Evolutionary conservation across 1,140 invertebrate species (phyloP).

Genomic region (roundworm (Caenorhabditis elegans)): WBcel235 BX284604.4:3757001-3757500

Average conservation of each 20-base stretch:
- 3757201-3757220: slow-evolving; percentile 37
- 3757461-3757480: background rate
- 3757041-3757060: too few species aligned
- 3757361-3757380: slow-evolving; percentile 47
- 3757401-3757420: slow-evolving; percentile 56
- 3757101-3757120: background rate
- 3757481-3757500: slow-evolving; percentile 59
- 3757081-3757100: too few species aligned
- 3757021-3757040: too few species aligned
- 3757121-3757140: slow-evolving; percentile 14
- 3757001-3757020: too few species aligned
- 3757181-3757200: slow-evolving; percentile 42
- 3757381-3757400: slow-evolving; percentile 62
- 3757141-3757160: slow-evolving; percentile 22
- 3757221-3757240: background rate
- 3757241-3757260: slow-evolving; percentile 30
- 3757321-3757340: slow-evolving; percentile 53
- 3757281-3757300: slow-evolving; percentile 61
- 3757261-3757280: slow-evolving; percentile 59
- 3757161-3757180: slow-evolving; percentile 25
- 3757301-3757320: slow-evolving; percentile 58
- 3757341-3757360: slow-evolving; percentile 53
- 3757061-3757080: too few species aligned
- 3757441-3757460: slow-evolving; percentile 59
- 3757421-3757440: slow-evolving; percentile 51